These are phyloP conservation scores for Parnassius orleans DNA, from an alignment of 2,888 invertebrate genomes.

Conservation along the genomic window DNA sequence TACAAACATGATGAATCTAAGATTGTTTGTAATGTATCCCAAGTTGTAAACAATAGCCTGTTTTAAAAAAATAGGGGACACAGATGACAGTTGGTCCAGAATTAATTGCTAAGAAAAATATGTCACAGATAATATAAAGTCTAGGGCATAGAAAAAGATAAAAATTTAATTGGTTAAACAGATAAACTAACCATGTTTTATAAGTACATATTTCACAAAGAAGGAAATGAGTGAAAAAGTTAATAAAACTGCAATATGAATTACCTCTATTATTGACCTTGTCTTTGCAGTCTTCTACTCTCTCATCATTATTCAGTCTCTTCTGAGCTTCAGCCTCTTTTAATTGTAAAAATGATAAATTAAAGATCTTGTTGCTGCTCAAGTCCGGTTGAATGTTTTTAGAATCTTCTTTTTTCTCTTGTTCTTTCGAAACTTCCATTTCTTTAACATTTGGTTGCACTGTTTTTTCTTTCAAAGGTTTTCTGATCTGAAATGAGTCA, in stretches of 20 bases:
- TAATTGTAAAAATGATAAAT: constrained; percentile 41
- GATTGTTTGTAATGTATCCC: too few relatives aligned
- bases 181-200: too few relatives aligned
- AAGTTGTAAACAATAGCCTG: too few relatives aligned
- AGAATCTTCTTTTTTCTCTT: constrained; percentile 29
- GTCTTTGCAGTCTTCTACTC: constrained; percentile 22
- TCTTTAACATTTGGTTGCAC: constrained; percentile 32
- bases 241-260: too few relatives aligned
- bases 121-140: too few relatives aligned
- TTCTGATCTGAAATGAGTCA: constrained; percentile 50
- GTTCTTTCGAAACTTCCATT: constrained; percentile 21
- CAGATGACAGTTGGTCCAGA: too few relatives aligned
- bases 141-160: too few relatives aligned
- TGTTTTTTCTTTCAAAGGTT: constrained; percentile 55
- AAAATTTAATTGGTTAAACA: too few relatives aligned
- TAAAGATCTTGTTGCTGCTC: constrained; percentile 38
- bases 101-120: too few relatives aligned
- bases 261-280: constrained; percentile 13
- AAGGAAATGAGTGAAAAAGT: background rate
- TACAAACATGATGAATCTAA: too few relatives aligned
- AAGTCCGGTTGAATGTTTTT: constrained; percentile 30
- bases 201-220: background rate
- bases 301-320: constrained; percentile 29
- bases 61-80: too few relatives aligned
- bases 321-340: constrained; percentile 39